Percentiles rank a stretch among this genome's conserved stretches.
Conservation (phyloP, 2,113 vertebrate species). For the Pseudopodoces humilis region DNA sequence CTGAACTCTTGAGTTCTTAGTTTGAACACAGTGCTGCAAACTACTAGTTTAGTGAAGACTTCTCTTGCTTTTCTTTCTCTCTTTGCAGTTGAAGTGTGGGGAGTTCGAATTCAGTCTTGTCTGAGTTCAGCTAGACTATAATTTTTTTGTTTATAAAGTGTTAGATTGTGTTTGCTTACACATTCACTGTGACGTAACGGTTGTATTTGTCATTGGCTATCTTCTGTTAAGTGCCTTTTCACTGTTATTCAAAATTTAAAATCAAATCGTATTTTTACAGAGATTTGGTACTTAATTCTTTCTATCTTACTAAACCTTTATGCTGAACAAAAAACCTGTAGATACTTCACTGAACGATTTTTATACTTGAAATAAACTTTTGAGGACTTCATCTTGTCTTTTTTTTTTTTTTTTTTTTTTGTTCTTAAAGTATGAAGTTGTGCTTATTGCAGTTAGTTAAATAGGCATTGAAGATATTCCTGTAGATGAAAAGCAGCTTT, state of each 20-base stretch:
- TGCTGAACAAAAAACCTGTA: constrained; percentile 36
- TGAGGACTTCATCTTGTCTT: neutral
- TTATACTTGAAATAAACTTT: constrained; percentile 74
- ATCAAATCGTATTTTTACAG: constrained; percentile 45
- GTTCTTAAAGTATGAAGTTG: neutral
- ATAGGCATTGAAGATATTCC: neutral
- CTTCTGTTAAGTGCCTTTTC: constrained; percentile 56
- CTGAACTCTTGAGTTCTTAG: neutral
- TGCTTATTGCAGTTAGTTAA: neutral
- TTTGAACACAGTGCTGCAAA: neutral
- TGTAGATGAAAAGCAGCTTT: neutral
- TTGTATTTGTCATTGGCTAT: constrained; percentile 52
- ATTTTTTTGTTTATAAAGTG: constrained; percentile 41
- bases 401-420: neutral
- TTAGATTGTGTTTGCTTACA: constrained; percentile 49
- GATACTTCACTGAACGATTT: constrained; percentile 36
- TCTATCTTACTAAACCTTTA: constrained; percentile 47
- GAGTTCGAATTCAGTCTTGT: neutral
- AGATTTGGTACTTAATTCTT: constrained; percentile 47
- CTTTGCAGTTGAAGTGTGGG: neutral
- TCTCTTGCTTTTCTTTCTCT: neutral
- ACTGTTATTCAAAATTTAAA: constrained; percentile 4
- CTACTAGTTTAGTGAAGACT: neutral
- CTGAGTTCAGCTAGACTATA: constrained; percentile 34
- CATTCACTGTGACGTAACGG: constrained; percentile 52